Conservation (phyloP, 2,797 vertebrate species). For the Catharus ustulatus region DNA sequence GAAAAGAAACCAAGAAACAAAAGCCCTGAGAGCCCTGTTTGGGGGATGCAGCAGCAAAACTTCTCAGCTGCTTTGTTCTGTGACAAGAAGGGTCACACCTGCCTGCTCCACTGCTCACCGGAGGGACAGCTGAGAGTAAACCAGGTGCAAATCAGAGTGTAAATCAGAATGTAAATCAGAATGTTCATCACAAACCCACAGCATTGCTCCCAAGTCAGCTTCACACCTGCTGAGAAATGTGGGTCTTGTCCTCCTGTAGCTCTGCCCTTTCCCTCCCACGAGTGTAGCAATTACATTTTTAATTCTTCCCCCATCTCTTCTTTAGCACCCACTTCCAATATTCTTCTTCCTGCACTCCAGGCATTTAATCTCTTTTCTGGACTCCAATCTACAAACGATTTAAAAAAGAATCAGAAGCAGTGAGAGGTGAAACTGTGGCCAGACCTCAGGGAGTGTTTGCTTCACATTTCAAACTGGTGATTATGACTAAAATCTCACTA, state of each 20-base stretch:
- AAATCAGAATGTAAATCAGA: background rate
- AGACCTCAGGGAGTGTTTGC: background rate
- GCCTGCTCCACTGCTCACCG: background rate
- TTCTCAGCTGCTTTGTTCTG: background rate
- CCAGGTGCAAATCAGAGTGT: background rate
- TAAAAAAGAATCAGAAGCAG: background rate
- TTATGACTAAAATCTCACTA: background rate
- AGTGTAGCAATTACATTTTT: background rate
- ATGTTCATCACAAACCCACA: background rate
- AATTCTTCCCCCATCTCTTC: background rate
- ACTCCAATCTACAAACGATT: background rate
- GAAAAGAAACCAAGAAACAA: background rate
- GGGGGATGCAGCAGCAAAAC: background rate
- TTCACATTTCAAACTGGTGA: conserved; percentile 21
- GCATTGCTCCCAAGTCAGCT: background rate
- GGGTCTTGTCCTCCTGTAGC: background rate
- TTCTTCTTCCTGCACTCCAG: background rate
- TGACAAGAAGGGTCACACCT: background rate
- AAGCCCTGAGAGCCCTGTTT: background rate
- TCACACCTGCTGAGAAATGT: background rate
- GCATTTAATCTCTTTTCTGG: background rate
- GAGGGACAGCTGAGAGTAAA: background rate
- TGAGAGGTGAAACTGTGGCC: background rate
- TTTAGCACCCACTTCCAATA: background rate
- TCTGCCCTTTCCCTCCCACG: background rate